A percentile compares a stretch with the other conserved stretches of the same genome.
phyloP scores from a whole-genome alignment of 1,140 invertebrate species.

The Dendroctonus ponderosae region DNA sequence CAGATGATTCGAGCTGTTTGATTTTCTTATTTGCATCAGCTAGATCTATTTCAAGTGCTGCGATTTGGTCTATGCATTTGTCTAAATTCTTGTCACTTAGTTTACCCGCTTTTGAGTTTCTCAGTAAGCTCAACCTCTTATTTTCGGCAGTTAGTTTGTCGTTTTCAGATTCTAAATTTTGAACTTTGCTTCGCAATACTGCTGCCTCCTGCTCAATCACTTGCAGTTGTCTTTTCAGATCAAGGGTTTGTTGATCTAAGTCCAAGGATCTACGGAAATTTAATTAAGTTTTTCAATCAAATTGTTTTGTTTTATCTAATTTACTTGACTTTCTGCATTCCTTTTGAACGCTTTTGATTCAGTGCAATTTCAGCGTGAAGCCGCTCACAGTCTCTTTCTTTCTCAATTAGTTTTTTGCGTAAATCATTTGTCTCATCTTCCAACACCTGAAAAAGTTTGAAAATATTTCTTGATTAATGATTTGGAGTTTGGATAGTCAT shows the following conservation, averaged over 20 bases:
- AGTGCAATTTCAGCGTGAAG: constrained; percentile 68
- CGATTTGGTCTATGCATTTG: constrained; percentile 61
- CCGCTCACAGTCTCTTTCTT: constrained; percentile 76
- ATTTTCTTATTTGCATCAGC: constrained; percentile 61
- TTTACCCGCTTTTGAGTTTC: constrained; percentile 53
- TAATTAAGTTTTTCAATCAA: constrained; percentile 4
- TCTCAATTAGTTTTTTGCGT: constrained; percentile 76
- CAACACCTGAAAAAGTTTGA: constrained; percentile 49
- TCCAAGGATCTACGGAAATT: constrained; percentile 58
- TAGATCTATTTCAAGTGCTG: constrained; percentile 61
- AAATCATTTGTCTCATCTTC: constrained; percentile 72
- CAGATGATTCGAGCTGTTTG: constrained; percentile 56
- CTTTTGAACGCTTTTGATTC: constrained; percentile 62
- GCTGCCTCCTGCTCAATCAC: constrained; percentile 70
- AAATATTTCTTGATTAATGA: not conserved
- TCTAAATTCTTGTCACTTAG: constrained; percentile 56
- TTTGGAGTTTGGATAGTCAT: not conserved
- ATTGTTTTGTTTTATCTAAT: constrained; percentile 20
- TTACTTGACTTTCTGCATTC: constrained; percentile 62
- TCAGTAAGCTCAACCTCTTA: constrained; percentile 58
- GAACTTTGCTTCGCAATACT: constrained; percentile 63
- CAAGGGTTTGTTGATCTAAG: constrained; percentile 60
- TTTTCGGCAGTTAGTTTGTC: constrained; percentile 72
- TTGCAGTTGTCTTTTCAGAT: constrained; percentile 71
- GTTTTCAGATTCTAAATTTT: constrained; percentile 69